These are phyloP conservation scores for Dryoscopus gambensis DNA, from an alignment of 2,113 vertebrate species.

Conservation along the genomic window DNA sequence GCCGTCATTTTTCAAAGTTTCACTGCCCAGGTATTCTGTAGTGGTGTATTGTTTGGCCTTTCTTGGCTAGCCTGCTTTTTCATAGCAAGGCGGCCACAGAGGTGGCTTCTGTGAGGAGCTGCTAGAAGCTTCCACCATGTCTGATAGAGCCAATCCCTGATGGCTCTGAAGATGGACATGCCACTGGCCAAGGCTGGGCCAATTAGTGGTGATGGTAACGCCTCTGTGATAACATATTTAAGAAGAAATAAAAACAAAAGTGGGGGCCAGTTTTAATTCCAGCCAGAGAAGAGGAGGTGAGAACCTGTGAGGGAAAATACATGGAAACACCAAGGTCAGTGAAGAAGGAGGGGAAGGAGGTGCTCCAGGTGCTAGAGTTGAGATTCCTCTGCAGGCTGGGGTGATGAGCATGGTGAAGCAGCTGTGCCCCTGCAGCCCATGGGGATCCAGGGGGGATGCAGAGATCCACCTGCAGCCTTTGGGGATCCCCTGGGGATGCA, in stretches of 20 bases:
- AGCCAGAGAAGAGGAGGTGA: background rate
- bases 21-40: background rate
- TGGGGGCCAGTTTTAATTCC: background rate
- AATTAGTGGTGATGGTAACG: background rate
- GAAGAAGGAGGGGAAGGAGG: background rate
- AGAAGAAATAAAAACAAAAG: background rate
- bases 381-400: background rate
- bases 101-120: background rate
- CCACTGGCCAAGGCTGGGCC: background rate
- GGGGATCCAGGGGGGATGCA: background rate
- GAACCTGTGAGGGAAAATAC: background rate
- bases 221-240: background rate
- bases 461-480: background rate
- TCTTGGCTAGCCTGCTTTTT: background rate
- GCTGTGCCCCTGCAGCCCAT: background rate
- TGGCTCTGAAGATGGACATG: background rate
- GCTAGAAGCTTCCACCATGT: background rate
- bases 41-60: background rate
- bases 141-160: background rate
- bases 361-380: rapidly evolving
- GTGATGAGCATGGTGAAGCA: background rate
- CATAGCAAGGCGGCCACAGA: background rate
- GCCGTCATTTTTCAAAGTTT: background rate
- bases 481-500: background rate
- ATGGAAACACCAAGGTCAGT: background rate